A percentile compares a stretch with the other conserved stretches of the same genome.
These are phyloP conservation scores for Corbicula japonica DNA, from an alignment of 2,888 invertebrate species.

Conservation along the genomic window DNA sequence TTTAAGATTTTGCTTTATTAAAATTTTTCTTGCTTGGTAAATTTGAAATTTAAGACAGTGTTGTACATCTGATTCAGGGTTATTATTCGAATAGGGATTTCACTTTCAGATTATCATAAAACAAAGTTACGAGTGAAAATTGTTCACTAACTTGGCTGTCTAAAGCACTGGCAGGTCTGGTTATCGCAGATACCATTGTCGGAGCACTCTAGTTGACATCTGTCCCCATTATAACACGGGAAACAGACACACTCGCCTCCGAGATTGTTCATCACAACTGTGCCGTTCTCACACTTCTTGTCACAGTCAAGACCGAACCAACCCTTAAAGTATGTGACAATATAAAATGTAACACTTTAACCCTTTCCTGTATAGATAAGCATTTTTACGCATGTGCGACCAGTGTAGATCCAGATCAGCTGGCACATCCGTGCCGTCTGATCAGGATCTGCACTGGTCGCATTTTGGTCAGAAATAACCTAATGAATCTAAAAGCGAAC, in stretches of 20 bases:
- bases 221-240: slow-evolving; percentile 49
- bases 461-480: too few species aligned
- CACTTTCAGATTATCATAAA: not conserved
- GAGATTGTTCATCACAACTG: slow-evolving; percentile 35
- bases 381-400: too few species aligned
- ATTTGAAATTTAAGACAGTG: too few species aligned
- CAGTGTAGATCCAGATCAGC: too few species aligned
- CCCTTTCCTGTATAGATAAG: too few species aligned
- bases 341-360: too few species aligned
- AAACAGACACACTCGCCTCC: slow-evolving; percentile 45
- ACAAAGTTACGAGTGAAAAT: not conserved
- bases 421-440: too few species aligned
- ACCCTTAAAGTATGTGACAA: slow-evolving; percentile 53
- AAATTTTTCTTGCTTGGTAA: too few species aligned
- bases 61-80: not conserved
- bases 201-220: slow-evolving; percentile 54
- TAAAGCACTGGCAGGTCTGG: slow-evolving; percentile 41
- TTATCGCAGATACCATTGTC: slow-evolving; percentile 49
- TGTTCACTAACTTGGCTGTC: slow-evolving; percentile 37
- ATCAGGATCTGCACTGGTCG: too few species aligned
- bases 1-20: too few species aligned
- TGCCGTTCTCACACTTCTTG: slow-evolving; percentile 68
- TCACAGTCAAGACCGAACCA: slow-evolving; percentile 77
- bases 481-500: too few species aligned
- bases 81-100: not conserved